Evolutionary conservation across 30 jellyfish, hydroid and myxozoan species (phyloP).

Genomic region (Morbakka virulenta): DNA sequence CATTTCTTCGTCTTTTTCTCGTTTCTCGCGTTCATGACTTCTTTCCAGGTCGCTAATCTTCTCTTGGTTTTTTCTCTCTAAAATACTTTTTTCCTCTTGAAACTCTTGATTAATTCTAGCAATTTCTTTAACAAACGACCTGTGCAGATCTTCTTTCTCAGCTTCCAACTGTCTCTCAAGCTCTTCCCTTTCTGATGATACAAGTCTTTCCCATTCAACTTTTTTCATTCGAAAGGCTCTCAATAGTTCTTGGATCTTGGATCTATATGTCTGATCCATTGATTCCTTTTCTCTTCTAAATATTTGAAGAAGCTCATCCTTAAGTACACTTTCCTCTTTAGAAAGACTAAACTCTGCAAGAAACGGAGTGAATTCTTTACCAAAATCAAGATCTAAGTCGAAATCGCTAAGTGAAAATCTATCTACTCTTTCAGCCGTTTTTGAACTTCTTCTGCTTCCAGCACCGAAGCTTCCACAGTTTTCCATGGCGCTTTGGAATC

Average conservation of each 20-base stretch:
- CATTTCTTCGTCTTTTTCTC: constrained; percentile 26
- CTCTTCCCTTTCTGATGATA: constrained; percentile 76
- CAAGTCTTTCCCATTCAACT: constrained; percentile 92
- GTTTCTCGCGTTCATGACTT: constrained; percentile 2
- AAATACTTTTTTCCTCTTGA: constrained; percentile 65
- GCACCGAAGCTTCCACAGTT: not conserved
- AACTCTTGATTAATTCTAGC: constrained; percentile 48
- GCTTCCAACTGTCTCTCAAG: constrained; percentile 75
- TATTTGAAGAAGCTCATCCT: constrained; percentile 77
- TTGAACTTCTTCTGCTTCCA: constrained; percentile 3
- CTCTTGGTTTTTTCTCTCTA: constrained; percentile 36
- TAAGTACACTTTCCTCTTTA: constrained; percentile 54
- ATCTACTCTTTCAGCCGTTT: not conserved
- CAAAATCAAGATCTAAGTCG: constrained; percentile 37
- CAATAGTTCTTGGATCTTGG: constrained; percentile 72
- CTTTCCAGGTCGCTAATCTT: constrained; percentile 25
- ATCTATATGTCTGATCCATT: constrained; percentile 68
- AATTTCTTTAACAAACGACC: constrained; percentile 71
- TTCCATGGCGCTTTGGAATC: constrained; percentile 33
- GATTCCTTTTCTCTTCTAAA: constrained; percentile 83
- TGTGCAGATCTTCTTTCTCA: constrained; percentile 72
- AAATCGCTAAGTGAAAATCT: constrained; percentile 40
- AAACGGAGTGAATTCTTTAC: constrained; percentile 9
- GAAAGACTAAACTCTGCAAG: not conserved
- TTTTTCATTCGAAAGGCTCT: constrained; percentile 76